Conservation (phyloP, 2,113 vertebrate genomes). For the Meriones unguiculatus region DNA sequence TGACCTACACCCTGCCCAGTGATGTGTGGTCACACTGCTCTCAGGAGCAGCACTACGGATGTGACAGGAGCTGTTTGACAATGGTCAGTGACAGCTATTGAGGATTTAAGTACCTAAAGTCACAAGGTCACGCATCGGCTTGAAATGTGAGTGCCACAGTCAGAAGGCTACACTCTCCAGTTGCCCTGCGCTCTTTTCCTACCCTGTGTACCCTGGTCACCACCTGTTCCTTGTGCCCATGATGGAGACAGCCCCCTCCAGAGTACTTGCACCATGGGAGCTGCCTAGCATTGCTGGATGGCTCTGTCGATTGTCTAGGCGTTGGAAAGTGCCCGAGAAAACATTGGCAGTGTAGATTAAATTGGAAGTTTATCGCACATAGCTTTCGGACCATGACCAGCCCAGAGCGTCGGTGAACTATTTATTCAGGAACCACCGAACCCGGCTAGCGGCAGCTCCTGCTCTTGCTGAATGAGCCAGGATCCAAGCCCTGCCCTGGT, state of each 20-base stretch:
- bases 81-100: background rate
- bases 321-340: background rate
- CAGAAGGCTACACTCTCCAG: background rate
- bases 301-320: background rate
- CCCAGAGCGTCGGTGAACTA: fast-evolving
- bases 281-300: fast-evolving
- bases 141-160: background rate
- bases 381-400: too few species aligned
- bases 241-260: background rate
- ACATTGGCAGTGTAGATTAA: background rate
- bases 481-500: fast-evolving
- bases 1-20: background rate
- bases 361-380: too few species aligned
- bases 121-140: background rate
- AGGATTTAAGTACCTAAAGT: background rate
- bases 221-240: fast-evolving
- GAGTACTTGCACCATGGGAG: background rate
- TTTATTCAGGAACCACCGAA: background rate
- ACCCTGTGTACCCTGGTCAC: fast-evolving
- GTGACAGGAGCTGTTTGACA: background rate
- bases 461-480: background rate
- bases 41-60: too few species aligned
- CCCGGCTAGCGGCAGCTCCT: background rate
- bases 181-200: background rate
- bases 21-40: fast-evolving